These are phyloP conservation scores for Odocoileus hemionus DNA, from an alignment of 2,113 vertebrate species.

Conservation along the genomic window DNA sequence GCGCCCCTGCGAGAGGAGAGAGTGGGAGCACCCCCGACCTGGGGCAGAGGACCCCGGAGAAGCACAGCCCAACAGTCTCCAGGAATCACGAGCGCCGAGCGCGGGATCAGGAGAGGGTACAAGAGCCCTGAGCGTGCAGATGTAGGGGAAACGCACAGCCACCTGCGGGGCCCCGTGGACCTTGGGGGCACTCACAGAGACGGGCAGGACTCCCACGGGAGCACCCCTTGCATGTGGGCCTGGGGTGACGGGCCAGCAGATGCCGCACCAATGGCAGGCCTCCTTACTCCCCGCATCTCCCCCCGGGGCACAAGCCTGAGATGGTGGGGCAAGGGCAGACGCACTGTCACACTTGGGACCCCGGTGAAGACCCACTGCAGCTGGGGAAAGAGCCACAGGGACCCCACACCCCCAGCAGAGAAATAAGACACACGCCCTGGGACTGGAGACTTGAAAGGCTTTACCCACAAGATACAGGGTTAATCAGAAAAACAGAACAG, in stretches of 20 bases:
- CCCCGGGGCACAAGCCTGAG: neutral
- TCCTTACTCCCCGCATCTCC: neutral
- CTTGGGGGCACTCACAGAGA: neutral
- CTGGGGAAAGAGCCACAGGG: neutral
- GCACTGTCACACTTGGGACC: accelerated
- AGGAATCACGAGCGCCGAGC: no score
- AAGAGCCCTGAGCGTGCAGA: neutral
- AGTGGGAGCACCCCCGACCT: accelerated
- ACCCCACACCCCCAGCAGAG: neutral
- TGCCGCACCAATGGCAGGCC: neutral
- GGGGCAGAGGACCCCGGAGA: neutral
- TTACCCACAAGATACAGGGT: neutral
- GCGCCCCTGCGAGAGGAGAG: accelerated
- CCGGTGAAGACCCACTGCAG: neutral
- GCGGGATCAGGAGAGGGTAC: accelerated
- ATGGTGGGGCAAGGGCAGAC: no score
- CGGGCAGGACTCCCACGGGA: accelerated
- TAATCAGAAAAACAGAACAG: neutral
- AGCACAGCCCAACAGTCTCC: no score
- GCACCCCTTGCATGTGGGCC: accelerated
- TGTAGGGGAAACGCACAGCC: neutral
- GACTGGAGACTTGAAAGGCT: neutral
- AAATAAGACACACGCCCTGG: accelerated
- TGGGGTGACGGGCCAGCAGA: neutral
- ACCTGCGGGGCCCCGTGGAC: accelerated